These are phyloP conservation scores for Zaprionus capensis DNA, from an alignment of 1,140 invertebrate species.

Conservation along the genomic window DNA sequence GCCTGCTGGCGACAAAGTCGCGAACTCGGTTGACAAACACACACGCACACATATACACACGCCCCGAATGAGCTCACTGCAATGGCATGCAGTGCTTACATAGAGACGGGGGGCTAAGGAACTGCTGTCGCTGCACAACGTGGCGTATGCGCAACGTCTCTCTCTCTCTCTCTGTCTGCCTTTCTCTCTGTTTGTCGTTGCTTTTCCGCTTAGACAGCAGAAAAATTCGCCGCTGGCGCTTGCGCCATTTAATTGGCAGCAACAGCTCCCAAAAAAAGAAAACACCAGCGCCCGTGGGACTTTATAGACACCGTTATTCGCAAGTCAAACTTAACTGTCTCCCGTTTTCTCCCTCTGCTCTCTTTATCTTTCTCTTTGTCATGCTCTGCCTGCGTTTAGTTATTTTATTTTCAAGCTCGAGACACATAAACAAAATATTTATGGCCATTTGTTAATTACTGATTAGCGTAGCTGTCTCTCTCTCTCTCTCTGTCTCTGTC, in stretches of 20 bases:
- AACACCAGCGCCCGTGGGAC: constrained; percentile 15
- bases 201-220: constrained; percentile 57
- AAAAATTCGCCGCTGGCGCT: constrained; percentile 62
- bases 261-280: neutral
- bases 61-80: constrained; percentile 75
- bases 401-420: constrained; percentile 4
- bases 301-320: constrained; percentile 15
- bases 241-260: constrained; percentile 62
- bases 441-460: constrained; percentile 75
- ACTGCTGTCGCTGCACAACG: constrained; percentile 71
- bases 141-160: constrained; percentile 75
- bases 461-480: constrained; percentile 64
- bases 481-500: neutral
- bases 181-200: neutral
- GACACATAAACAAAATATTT: constrained; percentile 64
- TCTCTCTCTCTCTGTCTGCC: constrained; percentile 9
- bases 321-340: neutral
- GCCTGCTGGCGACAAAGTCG: constrained; percentile 54
- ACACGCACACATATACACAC: constrained; percentile 36
- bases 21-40: constrained; percentile 72
- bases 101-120: constrained; percentile 15
- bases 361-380: neutral
- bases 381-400: neutral
- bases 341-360: neutral
- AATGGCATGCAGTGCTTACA: constrained; percentile 75